phyloP scores from a whole-genome alignment of 2,113 vertebrate species.

The Psittacula cyanocephala region DNA sequence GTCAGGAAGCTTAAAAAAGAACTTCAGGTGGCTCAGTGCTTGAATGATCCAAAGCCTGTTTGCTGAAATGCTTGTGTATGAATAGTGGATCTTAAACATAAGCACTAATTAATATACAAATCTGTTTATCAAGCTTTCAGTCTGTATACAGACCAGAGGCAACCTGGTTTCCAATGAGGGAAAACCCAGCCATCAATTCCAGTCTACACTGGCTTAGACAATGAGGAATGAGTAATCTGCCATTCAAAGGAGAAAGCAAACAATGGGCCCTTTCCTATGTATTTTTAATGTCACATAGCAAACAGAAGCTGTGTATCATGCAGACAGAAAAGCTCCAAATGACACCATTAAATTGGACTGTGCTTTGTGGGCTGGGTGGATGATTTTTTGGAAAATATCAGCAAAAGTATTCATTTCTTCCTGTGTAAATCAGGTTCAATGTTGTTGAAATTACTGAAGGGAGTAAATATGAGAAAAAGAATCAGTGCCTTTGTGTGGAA shows the following conservation, averaged over 20 bases:
- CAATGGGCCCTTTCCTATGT: neutral
- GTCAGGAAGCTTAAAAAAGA: neutral
- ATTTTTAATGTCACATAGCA: neutral
- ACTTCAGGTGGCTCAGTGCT: neutral
- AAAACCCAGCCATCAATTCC: neutral
- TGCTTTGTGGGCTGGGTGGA: neutral
- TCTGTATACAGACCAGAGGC: neutral
- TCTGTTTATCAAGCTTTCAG: neutral
- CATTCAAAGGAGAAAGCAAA: neutral
- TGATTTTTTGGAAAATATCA: neutral
- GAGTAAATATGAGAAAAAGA: neutral
- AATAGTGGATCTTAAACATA: neutral
- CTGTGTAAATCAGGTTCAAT: neutral
- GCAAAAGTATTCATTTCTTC: neutral
- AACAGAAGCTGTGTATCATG: neutral
- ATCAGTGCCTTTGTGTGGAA: neutral
- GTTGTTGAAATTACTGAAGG: neutral
- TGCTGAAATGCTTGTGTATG: neutral
- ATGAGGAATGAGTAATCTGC: neutral
- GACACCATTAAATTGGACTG: neutral
- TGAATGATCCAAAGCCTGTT: neutral
- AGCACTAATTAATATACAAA: neutral
- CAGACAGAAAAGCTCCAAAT: neutral
- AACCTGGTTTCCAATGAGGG: neutral
- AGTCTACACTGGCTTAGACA: accelerated